Base-by-base conservation (phyloP, 1,140 invertebrate genomes). In the Drosophila lowei region DNA sequence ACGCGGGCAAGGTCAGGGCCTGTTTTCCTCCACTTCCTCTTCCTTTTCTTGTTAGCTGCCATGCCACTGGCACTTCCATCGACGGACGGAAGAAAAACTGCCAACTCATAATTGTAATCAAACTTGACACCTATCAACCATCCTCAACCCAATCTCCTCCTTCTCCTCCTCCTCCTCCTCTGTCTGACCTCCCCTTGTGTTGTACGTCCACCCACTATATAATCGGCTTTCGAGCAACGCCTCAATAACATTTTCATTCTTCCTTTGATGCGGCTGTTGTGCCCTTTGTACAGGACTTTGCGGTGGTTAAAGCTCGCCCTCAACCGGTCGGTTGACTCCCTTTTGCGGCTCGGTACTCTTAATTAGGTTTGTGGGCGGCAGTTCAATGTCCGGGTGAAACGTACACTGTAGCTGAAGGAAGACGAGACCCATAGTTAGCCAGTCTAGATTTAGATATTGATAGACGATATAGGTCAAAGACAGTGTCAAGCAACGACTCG, bases 101-200 rank as follows among this genome's bases (percentile, higher is more conserved):
- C 54, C 79, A 64, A 77, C 59, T 76, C 77, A 85, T 79, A 84
- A 84, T 80, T 86, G 72, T 86, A 84, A 84, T 84, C 83, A 84
- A 85, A 84, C 72, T 79, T 85, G 76, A 72, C 79, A 76, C 62
- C 77, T 66, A 79, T 65, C 52, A 60, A 53, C 38, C 16, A 18
- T 9, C 13, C 16, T 4, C 30, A 30, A 11, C 3, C 9, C 30
- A 34, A 9, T 11, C 34, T 13, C 1, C 34, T 13, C 28, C 28
- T 34, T 9, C 1, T n/a, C 16, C 11, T 6, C 18, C 56, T 44
- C 8, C n/a, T 48, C 46, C 11, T 5, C 30, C n/a, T 41, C 21
- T 34, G 4, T 25, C 23, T 5, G 16, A 2, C 30, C 16, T 41
- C 30, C 16, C 8, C 21, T 34, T 34, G 2, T 34, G 3, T 11